Conservation (phyloP, 2,797 vertebrate genomes). For the Neosilurus hyrtlii region DNA sequence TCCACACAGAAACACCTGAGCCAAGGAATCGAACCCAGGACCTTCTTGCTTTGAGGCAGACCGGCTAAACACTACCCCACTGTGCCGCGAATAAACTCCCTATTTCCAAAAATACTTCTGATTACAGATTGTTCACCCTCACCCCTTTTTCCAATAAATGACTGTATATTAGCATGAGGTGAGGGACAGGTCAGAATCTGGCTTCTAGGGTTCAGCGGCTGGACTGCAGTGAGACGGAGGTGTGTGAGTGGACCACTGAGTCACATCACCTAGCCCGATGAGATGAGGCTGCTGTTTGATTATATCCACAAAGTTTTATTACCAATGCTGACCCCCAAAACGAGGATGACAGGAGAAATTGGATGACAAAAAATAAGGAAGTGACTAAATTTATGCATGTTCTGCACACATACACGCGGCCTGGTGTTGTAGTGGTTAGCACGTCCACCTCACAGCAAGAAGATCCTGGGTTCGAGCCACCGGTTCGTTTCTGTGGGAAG, state of each 20-base stretch:
- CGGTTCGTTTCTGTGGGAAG: too few species aligned
- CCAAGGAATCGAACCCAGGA: too few species aligned
- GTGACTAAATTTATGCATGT: not conserved
- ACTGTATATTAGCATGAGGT: not conserved
- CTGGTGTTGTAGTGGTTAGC: too few species aligned
- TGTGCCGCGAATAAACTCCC: too few species aligned
- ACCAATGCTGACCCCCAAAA: not conserved
- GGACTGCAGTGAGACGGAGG: slow-evolving; percentile 33
- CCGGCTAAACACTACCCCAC: too few species aligned
- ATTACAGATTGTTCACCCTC: not conserved
- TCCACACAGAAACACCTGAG: too few species aligned
- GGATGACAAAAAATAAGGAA: not conserved
- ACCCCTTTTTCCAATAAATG: not conserved
- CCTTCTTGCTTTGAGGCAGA: too few species aligned
- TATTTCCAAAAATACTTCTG: not conserved
- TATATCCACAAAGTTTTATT: slow-evolving; percentile 49
- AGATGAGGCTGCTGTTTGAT: slow-evolving; percentile 44
- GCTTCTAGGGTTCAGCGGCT: slow-evolving; percentile 7
- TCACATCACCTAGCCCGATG: not conserved
- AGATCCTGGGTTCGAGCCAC: too few species aligned
- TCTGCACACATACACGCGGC: not conserved
- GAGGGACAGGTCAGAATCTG: not conserved
- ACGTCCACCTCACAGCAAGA: too few species aligned
- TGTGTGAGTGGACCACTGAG: slow-evolving; percentile 22
- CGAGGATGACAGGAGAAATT: not conserved